These are phyloP conservation scores for Megalonaias nervosa DNA, from an alignment of 1,140 invertebrate genomes.

Conservation along the genomic window DNA sequence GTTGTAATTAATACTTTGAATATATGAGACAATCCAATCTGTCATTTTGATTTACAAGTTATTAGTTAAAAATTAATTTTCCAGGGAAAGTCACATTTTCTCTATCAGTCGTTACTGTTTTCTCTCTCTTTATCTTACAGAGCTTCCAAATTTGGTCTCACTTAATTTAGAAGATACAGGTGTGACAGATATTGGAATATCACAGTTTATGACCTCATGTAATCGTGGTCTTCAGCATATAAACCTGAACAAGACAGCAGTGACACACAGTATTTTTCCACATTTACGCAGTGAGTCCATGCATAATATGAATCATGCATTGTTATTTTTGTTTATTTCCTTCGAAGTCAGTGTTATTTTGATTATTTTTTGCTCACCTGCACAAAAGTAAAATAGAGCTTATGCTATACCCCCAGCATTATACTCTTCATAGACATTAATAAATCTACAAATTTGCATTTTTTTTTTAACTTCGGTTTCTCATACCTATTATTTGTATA, in stretches of 20 bases:
- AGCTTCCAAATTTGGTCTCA: slow-evolving; percentile 44
- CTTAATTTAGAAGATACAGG: slow-evolving; percentile 58
- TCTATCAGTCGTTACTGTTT: too few relatives aligned
- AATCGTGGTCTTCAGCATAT: slow-evolving; percentile 46
- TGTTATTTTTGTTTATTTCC: too few relatives aligned
- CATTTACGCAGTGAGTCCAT: slow-evolving; percentile 41
- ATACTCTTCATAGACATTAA: too few relatives aligned
- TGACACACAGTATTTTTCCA: slow-evolving; percentile 57
- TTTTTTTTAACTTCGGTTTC: too few relatives aligned
- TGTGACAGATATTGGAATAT: slow-evolving; percentile 58
- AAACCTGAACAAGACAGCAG: slow-evolving; percentile 57
- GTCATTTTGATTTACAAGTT: not conserved
- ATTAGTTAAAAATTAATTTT: not conserved
- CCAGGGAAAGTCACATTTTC: not conserved
- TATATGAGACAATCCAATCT: too few relatives aligned
- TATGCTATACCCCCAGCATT: too few relatives aligned
- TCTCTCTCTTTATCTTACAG: slow-evolving; percentile 38
- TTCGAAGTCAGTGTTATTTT: too few relatives aligned
- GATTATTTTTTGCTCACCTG: not conserved
- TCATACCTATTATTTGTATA: too few relatives aligned
- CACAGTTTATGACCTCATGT: slow-evolving; percentile 36
- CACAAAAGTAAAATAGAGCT: not conserved
- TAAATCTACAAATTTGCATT: too few relatives aligned
- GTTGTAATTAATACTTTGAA: too few relatives aligned
- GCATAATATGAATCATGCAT: not conserved